These are phyloP conservation scores for Betta splendens DNA, from an alignment of 2,797 vertebrate genomes.

Conservation along the genomic window DNA sequence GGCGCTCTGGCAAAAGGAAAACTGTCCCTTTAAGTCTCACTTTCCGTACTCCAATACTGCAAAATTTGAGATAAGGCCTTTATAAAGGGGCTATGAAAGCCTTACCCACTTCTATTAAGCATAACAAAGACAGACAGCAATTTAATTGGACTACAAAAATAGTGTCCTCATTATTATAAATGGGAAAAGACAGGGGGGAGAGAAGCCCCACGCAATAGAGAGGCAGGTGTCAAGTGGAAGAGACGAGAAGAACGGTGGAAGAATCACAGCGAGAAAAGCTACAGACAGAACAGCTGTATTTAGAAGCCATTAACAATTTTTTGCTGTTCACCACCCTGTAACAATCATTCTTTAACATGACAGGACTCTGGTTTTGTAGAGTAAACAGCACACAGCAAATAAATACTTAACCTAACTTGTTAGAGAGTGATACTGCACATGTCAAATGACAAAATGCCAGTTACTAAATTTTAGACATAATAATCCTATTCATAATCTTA, in stretches of 20 bases:
- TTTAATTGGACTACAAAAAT: conserved; percentile 38
- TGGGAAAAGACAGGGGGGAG: conserved; percentile 8
- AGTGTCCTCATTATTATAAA: conserved; percentile 33
- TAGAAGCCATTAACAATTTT: conserved; percentile 56
- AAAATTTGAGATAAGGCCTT: conserved; percentile 29
- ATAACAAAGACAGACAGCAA: conserved; percentile 21
- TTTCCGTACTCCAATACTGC: conserved; percentile 6
- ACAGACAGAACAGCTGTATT: conserved; percentile 41
- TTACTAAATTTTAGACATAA: too few species aligned
- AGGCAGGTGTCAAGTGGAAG: conserved; percentile 4
- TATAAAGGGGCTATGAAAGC: conserved; percentile 12
- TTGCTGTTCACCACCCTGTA: conserved; percentile 27
- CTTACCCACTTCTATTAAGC: conserved; percentile 14
- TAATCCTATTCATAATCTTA: too few species aligned
- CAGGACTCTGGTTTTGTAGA: conserved; percentile 20
- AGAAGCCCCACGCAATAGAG: conserved; percentile 2
- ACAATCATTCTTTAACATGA: conserved; percentile 40
- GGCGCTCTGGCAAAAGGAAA: too few species aligned
- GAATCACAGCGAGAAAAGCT: conserved; percentile 4
- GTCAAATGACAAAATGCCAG: too few species aligned
- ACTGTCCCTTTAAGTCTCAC: too few species aligned
- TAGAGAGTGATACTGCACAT: not conserved
- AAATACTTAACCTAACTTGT: not conserved
- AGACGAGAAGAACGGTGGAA: not conserved
- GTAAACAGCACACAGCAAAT: conserved; percentile 3